Evolutionary conservation across 1,140 invertebrate genomes (phyloP).

Genomic region (Kradibia gibbosae): DNA sequence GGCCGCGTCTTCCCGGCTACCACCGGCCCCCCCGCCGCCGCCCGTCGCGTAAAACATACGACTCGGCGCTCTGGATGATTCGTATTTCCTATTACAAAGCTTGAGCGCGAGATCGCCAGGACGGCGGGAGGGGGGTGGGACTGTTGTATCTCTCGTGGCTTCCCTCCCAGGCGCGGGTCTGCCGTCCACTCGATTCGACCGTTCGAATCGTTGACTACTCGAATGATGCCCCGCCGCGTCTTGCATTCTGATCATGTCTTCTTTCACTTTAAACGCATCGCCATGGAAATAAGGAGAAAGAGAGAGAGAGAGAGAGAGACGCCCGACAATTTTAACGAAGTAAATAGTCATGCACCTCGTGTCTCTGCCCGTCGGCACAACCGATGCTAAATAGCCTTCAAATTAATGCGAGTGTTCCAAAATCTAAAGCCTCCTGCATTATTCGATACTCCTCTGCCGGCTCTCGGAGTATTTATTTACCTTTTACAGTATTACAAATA

Average conservation of each 20-base stretch:
- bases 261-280: background rate
- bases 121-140: no score
- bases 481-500: no score
- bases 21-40: no score
- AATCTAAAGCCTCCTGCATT: no score
- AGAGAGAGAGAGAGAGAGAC: no score
- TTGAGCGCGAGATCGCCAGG: constrained; percentile 37
- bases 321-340: background rate
- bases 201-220: background rate
- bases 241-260: background rate
- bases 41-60: no score
- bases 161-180: background rate
- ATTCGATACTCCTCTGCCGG: no score
- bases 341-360: constrained; percentile 1
- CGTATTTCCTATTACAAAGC: background rate
- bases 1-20: no score
- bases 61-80: no score
- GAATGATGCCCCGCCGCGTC: background rate
- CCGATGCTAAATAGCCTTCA: background rate
- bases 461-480: no score
- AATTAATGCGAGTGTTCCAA: background rate
- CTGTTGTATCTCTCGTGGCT: background rate
- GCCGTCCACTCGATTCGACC: background rate
- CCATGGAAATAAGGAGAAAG: background rate
- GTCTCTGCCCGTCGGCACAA: background rate